Evolutionary conservation across 1,140 invertebrate species (phyloP).

Genomic region (Amyelois transitella): DNA sequence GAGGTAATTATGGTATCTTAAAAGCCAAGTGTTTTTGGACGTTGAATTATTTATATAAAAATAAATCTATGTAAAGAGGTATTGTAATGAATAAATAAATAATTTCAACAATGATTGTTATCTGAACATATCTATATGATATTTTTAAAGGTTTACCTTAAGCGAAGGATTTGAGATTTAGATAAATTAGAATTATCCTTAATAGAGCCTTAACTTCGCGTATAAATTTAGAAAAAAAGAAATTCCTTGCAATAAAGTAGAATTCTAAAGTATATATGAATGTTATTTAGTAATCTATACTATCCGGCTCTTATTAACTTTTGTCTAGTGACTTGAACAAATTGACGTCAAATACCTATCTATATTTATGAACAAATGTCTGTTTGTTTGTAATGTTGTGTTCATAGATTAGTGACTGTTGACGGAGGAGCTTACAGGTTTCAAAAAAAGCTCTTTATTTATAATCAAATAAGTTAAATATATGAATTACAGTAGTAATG

Average conservation of each 20-base stretch:
- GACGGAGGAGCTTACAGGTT: neutral
- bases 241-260: too few relatives aligned
- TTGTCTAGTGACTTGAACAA: neutral
- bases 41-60: neutral
- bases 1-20: too few relatives aligned
- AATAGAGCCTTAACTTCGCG: neutral
- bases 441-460: too few relatives aligned
- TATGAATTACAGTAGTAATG: too few relatives aligned
- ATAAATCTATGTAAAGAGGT: too few relatives aligned
- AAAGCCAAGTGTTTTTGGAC: too few relatives aligned
- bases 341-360: neutral
- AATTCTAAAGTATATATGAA: too few relatives aligned
- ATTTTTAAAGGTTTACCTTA: conserved; percentile 2
- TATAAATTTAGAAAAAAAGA: too few relatives aligned
- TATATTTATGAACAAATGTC: neutral
- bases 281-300: too few relatives aligned
- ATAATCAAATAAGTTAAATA: too few relatives aligned
- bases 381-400: neutral
- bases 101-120: neutral
- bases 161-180: conserved; percentile 10
- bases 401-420: neutral
- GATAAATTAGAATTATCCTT: neutral
- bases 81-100: neutral
- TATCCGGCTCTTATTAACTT: too few relatives aligned
- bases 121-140: conserved; percentile 3